A percentile compares a stretch with the other conserved stretches of the same genome.
Evolutionary conservation across 2,113 vertebrate genomes (phyloP).

Genomic region (Prolemur simus): DNA sequence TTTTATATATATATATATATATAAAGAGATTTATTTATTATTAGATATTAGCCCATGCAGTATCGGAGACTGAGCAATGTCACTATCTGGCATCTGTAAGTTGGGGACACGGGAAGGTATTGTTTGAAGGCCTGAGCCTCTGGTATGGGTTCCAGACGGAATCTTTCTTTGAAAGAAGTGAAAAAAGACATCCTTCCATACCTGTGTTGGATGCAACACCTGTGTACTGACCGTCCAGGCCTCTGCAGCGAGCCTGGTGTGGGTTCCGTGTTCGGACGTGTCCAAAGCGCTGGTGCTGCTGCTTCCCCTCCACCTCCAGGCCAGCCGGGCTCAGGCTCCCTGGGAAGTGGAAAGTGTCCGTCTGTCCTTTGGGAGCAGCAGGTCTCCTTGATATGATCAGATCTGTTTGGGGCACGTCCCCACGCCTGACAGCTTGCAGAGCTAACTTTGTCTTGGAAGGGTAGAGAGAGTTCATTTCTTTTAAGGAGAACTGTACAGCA

Average conservation of each 20-base stretch:
- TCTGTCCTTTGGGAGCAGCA: rapidly evolving
- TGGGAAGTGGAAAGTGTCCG: no score
- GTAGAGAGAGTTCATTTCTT: not conserved
- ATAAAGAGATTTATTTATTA: not conserved
- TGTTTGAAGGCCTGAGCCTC: not conserved
- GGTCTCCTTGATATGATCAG: not conserved
- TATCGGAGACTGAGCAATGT: not conserved
- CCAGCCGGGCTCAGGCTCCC: not conserved
- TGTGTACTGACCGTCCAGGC: rapidly evolving
- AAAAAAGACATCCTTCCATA: not conserved
- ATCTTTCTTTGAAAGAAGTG: not conserved
- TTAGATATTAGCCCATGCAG: not conserved
- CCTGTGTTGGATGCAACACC: not conserved
- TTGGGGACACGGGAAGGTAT: not conserved
- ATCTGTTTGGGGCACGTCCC: not conserved
- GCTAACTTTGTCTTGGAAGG: not conserved
- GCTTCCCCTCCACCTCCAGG: rapidly evolving
- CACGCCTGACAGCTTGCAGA: not conserved
- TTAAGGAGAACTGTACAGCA: not conserved
- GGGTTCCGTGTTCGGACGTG: not conserved
- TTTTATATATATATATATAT: not conserved
- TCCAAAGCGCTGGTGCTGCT: rapidly evolving
- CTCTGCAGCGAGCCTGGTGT: not conserved
- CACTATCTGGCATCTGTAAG: not conserved
- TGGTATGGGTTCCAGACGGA: not conserved